Conservation (phyloP, 1,140 invertebrate species). For the Drosophila subpulchrella region DNA sequence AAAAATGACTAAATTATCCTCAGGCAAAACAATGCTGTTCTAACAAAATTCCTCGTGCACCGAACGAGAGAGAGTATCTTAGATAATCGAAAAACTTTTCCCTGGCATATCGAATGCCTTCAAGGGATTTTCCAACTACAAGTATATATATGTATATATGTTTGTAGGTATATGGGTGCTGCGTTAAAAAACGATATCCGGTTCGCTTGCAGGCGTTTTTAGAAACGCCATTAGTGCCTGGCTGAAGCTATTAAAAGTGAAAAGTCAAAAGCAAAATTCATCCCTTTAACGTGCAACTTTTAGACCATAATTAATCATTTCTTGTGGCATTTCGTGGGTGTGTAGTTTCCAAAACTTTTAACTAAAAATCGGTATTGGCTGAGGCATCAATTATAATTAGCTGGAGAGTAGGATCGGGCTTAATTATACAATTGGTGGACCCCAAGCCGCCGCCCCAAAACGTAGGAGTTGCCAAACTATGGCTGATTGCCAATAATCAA, state of each 20-base stretch:
- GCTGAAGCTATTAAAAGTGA: constrained; percentile 44
- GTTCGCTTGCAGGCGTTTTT: constrained; percentile 29
- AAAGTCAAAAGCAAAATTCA: constrained; percentile 65
- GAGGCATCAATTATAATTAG: constrained; percentile 80
- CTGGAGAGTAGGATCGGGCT: constrained; percentile 24
- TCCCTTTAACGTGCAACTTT: constrained; percentile 68
- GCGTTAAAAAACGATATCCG: constrained; percentile 64
- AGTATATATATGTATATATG: constrained; percentile 5
- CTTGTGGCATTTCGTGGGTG: constrained; percentile 34
- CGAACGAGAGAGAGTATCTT: constrained; percentile 24
- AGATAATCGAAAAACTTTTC: constrained; percentile 80
- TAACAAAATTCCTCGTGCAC: constrained; percentile 17
- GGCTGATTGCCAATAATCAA: constrained; percentile 76
- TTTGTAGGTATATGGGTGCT: constrained; percentile 3
- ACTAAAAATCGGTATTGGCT: constrained; percentile 65
- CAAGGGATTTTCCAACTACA: constrained; percentile 57
- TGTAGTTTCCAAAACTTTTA: constrained; percentile 38
- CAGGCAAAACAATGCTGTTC: constrained; percentile 43
- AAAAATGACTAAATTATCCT: constrained; percentile 75
- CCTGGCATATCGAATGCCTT: constrained; percentile 40
- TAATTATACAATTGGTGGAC: constrained; percentile 76
- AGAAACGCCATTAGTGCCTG: constrained; percentile 37
- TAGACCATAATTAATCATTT: constrained; percentile 76
- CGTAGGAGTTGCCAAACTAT: constrained; percentile 36
- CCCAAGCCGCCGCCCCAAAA: background rate